A percentile compares a stretch with the other conserved stretches of the same genome.
Conservation (phyloP, 2,113 vertebrate species). For the Orycteropus afer region DNA sequence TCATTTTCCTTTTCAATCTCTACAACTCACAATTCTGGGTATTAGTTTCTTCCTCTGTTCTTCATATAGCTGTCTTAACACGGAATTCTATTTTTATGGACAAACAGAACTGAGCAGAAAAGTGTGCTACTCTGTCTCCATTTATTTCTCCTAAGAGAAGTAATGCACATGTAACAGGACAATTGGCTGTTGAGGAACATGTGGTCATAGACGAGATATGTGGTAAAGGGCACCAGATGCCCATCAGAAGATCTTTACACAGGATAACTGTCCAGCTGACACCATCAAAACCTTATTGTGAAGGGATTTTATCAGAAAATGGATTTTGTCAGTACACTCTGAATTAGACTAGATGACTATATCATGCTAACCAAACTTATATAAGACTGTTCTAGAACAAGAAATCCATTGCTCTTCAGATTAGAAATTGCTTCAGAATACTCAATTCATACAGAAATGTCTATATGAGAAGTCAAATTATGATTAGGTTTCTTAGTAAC, state of each 20-base stretch:
- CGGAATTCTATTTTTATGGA: slow-evolving; percentile 52
- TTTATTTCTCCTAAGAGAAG: slow-evolving; percentile 18
- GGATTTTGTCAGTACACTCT: not conserved
- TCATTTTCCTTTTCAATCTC: not conserved
- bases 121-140: not conserved
- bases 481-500: not conserved
- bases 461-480: slow-evolving; percentile 4
- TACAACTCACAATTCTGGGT: not conserved
- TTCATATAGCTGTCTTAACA: slow-evolving; percentile 1
- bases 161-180: too few species aligned
- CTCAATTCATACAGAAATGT: not conserved
- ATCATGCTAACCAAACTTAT: slow-evolving; percentile 1
- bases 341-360: not conserved
- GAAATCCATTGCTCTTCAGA: not conserved
- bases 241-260: not conserved
- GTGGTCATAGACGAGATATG: not conserved
- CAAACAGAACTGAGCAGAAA: slow-evolving; percentile 31
- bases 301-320: not conserved
- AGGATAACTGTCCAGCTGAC: not conserved
- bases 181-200: not conserved
- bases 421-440: not conserved
- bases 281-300: not conserved
- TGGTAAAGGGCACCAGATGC: not conserved
- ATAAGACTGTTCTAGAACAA: not conserved
- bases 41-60: slow-evolving; percentile 3